phyloP scores from a whole-genome alignment of 2,888 invertebrate species.

The Endotricha flammealis region DNA sequence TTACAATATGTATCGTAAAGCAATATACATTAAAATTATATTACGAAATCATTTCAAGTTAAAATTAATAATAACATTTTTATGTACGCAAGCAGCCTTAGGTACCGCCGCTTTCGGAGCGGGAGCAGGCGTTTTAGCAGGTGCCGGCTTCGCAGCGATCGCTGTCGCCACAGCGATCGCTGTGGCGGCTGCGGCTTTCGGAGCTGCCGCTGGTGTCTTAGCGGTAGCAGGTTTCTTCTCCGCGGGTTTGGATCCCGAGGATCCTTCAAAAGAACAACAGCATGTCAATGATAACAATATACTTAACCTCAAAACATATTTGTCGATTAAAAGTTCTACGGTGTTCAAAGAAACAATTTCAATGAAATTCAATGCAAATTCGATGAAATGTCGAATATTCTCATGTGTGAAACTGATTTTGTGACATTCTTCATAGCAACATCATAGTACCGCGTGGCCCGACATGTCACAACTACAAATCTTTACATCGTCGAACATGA shows the following conservation, averaged over 20 bases:
- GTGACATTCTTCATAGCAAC: not conserved
- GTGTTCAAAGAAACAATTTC: constrained; percentile 14
- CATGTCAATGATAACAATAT: constrained; percentile 10
- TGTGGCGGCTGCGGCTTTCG: constrained; percentile 57
- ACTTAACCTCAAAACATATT: constrained; percentile 35
- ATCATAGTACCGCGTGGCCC: constrained; percentile 52
- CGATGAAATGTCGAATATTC: no score
- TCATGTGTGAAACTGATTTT: no score
- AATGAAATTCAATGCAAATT: not conserved
- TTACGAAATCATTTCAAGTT: no score
- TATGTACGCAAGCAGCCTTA: constrained; percentile 52
- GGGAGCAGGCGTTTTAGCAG: constrained; percentile 60
- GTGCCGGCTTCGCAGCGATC: constrained; percentile 51
- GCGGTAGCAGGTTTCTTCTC: constrained; percentile 65
- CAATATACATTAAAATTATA: no score
- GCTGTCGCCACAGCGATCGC: no score
- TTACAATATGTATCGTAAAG: no score
- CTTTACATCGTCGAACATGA: no score
- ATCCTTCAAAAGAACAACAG: constrained; percentile 31
- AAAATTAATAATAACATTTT: no score
- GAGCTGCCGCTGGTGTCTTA: constrained; percentile 66
- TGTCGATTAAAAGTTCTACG: not conserved
- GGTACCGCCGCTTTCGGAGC: constrained; percentile 68
- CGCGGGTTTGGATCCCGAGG: constrained; percentile 63
- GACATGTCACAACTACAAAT: constrained; percentile 29